A percentile compares a stretch with the other conserved stretches of the same genome.
Evolutionary conservation across 2,888 invertebrate species (phyloP).

Genomic region (Ophion obscuratus): DNA sequence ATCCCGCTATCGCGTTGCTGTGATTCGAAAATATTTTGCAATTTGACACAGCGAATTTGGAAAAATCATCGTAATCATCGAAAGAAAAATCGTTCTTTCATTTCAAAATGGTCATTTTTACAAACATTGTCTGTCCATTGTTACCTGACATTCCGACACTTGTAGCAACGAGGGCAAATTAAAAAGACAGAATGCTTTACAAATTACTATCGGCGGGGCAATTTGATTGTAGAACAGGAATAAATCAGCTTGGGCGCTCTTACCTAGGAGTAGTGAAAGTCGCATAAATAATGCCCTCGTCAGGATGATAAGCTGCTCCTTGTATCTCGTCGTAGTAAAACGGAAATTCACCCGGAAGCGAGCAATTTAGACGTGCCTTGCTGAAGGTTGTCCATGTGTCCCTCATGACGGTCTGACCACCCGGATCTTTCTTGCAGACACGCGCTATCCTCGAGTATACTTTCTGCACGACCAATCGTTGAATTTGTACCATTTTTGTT

Average conservation of each 20-base stretch:
- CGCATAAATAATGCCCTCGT: conserved; percentile 92
- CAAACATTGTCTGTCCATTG: background rate
- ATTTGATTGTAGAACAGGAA: conserved; percentile 2
- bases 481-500: background rate
- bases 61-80: background rate
- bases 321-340: conserved; percentile 96
- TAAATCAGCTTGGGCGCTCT: conserved; percentile 69
- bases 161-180: conserved; percentile 22
- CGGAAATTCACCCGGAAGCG: conserved; percentile 93
- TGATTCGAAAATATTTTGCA: conserved; percentile 5
- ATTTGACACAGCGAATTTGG: background rate
- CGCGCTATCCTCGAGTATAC: conserved; percentile 96
- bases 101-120: background rate
- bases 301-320: conserved; percentile 91
- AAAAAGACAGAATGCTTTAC: conserved; percentile 2
- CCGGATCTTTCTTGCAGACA: conserved; percentile 95
- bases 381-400: conserved; percentile 97
- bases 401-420: conserved; percentile 90
- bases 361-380: conserved; percentile 94
- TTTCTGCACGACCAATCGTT: conserved; percentile 85
- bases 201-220: background rate
- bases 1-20: conserved; percentile 94
- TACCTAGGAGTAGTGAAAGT: conserved; percentile 93
- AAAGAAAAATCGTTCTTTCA: background rate
- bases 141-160: conserved; percentile 52